phyloP scores from a whole-genome alignment of 2,113 vertebrate genomes.

The Hypanus sabinus region DNA sequence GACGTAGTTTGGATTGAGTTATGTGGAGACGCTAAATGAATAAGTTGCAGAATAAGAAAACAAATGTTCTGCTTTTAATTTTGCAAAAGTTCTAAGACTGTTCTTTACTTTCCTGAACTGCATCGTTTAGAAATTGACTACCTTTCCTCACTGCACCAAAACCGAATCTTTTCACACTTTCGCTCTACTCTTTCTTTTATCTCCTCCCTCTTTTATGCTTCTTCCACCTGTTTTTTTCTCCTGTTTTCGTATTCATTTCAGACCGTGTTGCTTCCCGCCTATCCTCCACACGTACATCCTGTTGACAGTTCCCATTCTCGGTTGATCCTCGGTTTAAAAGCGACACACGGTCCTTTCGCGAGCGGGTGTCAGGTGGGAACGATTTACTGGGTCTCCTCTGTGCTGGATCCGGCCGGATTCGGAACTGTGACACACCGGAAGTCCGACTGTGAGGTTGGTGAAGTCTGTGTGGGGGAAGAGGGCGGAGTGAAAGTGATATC shows the following conservation, averaged over 20 bases:
- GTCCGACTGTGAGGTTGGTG: not conserved
- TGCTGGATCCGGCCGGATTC: not conserved
- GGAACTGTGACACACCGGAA: not conserved
- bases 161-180: no score
- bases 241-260: not conserved
- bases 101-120: no score
- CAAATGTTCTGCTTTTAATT: no score
- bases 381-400: not conserved
- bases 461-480: not conserved
- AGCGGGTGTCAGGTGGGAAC: not conserved
- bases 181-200: not conserved
- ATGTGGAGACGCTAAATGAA: no score
- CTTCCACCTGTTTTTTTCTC: not conserved
- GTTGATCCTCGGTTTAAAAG: no score
- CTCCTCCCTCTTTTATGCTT: not conserved
- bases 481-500: not conserved
- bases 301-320: no score
- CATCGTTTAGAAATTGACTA: no score
- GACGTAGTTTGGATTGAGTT: no score
- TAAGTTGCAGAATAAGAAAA: no score
- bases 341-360: no score
- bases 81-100: no score
- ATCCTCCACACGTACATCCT: not conserved
- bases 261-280: not conserved
- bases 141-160: no score